Percentiles rank a stretch among this genome's conserved stretches.
Conservation (phyloP, 2,888 invertebrate genomes). For the Leucoma salicis region DNA sequence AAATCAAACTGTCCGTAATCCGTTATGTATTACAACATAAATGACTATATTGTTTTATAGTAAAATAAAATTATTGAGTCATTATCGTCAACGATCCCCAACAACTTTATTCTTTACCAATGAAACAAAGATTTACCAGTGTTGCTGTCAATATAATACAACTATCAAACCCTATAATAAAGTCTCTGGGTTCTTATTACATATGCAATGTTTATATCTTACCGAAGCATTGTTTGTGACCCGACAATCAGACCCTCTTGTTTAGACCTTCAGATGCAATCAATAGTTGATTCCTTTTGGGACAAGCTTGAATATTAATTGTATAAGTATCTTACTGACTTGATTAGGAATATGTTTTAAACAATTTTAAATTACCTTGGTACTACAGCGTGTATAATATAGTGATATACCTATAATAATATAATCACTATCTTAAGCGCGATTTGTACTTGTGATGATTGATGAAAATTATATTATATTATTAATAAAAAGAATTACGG, state of each 20-base stretch:
- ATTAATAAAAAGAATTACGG: no score
- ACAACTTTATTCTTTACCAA: background rate
- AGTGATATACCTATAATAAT: no score
- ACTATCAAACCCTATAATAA: conserved; percentile 1
- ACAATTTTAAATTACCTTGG: no score
- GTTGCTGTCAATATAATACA: conserved; percentile 4
- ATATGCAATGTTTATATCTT: conserved; percentile 29
- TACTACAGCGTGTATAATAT: no score
- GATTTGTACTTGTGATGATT: no score
- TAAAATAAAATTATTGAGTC: no score
- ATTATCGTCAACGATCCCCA: no score
- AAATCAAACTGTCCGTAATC: no score
- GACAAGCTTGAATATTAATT: conserved; percentile 31
- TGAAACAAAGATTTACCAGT: background rate
- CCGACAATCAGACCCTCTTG: conserved; percentile 35
- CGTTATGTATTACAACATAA: no score
- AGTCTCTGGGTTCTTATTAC: conserved; percentile 21
- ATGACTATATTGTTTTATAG: no score
- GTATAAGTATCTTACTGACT: conserved; percentile 14
- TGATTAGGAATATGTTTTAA: background rate
- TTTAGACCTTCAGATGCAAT: conserved; percentile 43
- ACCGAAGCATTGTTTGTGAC: conserved; percentile 14
- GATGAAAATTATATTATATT: no score
- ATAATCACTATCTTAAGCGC: no score
- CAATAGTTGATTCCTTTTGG: conserved; percentile 28